Conservation (phyloP, 2,113 vertebrate species). For the Sinosuthora webbiana region DNA sequence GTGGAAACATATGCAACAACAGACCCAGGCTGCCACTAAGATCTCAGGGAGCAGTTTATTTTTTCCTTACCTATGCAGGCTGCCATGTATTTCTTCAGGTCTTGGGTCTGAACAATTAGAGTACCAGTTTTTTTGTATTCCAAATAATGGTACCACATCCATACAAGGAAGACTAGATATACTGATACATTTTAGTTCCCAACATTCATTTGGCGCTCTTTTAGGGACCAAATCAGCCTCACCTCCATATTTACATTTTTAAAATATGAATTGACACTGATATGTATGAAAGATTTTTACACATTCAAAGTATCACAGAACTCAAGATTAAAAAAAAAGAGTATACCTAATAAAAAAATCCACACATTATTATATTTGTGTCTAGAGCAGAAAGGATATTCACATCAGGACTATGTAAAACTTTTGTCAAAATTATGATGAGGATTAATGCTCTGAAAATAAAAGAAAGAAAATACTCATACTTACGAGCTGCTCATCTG, state of each 20-base stretch:
- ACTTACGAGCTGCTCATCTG: neutral
- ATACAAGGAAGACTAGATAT: neutral
- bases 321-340: neutral
- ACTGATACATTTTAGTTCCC: neutral
- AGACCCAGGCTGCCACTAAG: neutral
- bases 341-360: neutral
- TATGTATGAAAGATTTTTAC: neutral
- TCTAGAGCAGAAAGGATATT: neutral
- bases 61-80: neutral
- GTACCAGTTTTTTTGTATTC: neutral
- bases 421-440: neutral
- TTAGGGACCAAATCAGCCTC: neutral
- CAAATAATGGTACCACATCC: neutral
- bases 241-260: neutral
- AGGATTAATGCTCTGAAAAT: neutral
- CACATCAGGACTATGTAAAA: neutral
- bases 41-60: neutral
- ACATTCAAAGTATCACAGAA: neutral
- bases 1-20: neutral
- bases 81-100: neutral
- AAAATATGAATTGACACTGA: neutral
- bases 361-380: neutral
- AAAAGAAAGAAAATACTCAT: neutral
- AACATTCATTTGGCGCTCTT: neutral
- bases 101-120: neutral